phyloP scores from a whole-genome alignment of 2,113 vertebrate genomes.

The Cephalopholis sonnerati region DNA sequence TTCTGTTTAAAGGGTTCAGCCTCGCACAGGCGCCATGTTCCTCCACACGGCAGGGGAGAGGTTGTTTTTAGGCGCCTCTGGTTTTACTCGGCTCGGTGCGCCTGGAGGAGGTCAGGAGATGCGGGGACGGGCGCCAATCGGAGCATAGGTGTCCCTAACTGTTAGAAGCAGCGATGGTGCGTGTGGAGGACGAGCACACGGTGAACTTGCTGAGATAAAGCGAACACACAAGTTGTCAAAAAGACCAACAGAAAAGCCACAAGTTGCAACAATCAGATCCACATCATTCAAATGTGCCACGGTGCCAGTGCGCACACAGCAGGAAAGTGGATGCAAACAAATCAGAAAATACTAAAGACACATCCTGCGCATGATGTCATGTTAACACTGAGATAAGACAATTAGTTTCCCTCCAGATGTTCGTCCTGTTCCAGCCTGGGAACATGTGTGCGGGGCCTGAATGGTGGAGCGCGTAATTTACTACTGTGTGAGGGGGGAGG shows the following conservation, averaged over 20 bases:
- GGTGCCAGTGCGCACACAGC: too few species aligned
- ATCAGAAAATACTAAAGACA: background rate
- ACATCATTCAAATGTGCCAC: background rate
- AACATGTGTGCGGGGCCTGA: constrained; percentile 52
- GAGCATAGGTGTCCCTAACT: background rate
- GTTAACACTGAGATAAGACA: background rate
- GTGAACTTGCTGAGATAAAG: background rate
- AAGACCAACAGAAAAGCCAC: constrained; percentile 25
- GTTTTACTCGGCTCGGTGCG: constrained; percentile 17
- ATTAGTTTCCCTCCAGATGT: constrained; percentile 6
- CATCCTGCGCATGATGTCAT: background rate
- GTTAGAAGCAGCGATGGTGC: background rate
- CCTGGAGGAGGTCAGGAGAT: background rate
- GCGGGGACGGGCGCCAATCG: constrained; percentile 15
- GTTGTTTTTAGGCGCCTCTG: constrained; percentile 19
- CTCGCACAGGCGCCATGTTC: constrained; percentile 58
- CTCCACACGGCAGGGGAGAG: background rate
- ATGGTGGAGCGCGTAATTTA: constrained; percentile 65
- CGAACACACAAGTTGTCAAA: background rate
- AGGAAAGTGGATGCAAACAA: background rate
- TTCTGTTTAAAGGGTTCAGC: constrained; percentile 8
- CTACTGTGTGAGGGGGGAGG: constrained; percentile 39
- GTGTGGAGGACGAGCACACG: background rate
- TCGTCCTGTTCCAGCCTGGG: background rate
- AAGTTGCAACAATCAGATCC: constrained; percentile 45